Conservation (phyloP, 2,888 invertebrate genomes). For the Orthosia gracilis region DNA sequence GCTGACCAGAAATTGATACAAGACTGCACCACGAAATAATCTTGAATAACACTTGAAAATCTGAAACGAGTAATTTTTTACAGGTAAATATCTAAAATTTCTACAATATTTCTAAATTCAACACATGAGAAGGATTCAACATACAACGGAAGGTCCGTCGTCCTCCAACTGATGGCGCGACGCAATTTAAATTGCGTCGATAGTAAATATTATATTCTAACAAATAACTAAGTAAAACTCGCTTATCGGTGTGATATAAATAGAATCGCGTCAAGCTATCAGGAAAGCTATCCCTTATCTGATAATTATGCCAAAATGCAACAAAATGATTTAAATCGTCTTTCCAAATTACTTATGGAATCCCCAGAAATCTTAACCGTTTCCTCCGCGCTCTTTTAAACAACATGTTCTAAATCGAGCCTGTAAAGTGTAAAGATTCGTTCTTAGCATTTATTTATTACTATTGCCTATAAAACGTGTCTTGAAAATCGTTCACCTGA, state of each 20-base stretch:
- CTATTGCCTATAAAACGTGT: slow-evolving; percentile 30
- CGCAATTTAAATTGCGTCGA: too few species aligned
- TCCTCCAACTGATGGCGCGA: too few species aligned
- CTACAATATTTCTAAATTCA: slow-evolving; percentile 13
- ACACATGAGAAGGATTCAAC: neutral
- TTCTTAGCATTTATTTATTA: slow-evolving; percentile 28
- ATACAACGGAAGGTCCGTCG: too few species aligned
- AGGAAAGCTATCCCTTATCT: slow-evolving; percentile 24
- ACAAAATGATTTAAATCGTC: slow-evolving; percentile 34
- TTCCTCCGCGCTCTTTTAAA: slow-evolving; percentile 66
- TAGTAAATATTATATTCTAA: too few species aligned
- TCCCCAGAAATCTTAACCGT: slow-evolving; percentile 36
- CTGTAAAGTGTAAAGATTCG: slow-evolving; percentile 63
- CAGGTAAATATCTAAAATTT: too few species aligned
- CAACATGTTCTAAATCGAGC: slow-evolving; percentile 69
- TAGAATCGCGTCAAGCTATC: too few species aligned
- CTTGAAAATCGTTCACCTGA: slow-evolving; percentile 73
- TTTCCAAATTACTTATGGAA: slow-evolving; percentile 27
- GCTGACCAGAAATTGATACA: slow-evolving; percentile 71
- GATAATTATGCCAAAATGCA: slow-evolving; percentile 48
- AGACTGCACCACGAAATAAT: slow-evolving; percentile 66
- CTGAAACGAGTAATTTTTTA: slow-evolving; percentile 4
- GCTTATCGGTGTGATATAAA: too few species aligned
- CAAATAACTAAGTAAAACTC: too few species aligned
- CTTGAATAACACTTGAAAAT: slow-evolving; percentile 35